phyloP scores from a whole-genome alignment of 2,888 invertebrate species.

The Syrista parreyssii region DNA sequence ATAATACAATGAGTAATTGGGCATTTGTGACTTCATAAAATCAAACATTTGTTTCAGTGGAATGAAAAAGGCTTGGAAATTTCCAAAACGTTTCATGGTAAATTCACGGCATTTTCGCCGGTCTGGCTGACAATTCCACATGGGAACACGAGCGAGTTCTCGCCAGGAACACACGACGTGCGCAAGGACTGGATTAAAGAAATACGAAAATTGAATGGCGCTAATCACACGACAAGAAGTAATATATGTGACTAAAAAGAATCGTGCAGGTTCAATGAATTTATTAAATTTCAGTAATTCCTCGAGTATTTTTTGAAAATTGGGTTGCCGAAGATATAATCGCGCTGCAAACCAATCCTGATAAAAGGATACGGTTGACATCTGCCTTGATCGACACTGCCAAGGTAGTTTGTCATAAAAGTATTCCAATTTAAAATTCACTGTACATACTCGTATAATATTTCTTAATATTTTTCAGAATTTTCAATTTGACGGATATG shows the following conservation, averaged over 20 bases:
- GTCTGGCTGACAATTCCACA: slow-evolving; percentile 92
- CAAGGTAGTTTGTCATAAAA: slow-evolving; percentile 38
- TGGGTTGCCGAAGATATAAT: slow-evolving; percentile 84
- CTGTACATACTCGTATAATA: slow-evolving; percentile 12
- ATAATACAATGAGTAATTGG: not conserved
- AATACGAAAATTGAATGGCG: slow-evolving; percentile 73
- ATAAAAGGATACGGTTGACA: slow-evolving; percentile 76
- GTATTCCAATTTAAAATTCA: not conserved
- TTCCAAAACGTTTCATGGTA: slow-evolving; percentile 88
- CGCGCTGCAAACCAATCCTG: slow-evolving; percentile 75
- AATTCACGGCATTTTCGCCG: slow-evolving; percentile 91
- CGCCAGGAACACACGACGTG: slow-evolving; percentile 82
- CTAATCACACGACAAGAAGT: slow-evolving; percentile 72
- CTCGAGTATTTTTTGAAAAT: slow-evolving; percentile 89
- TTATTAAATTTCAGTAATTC: slow-evolving; percentile 76
- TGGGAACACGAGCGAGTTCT: slow-evolving; percentile 73
- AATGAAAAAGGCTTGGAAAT: slow-evolving; percentile 94
- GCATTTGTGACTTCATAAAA: not conserved
- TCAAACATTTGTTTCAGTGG: slow-evolving; percentile 77
- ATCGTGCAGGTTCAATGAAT: not conserved
- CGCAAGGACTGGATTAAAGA: slow-evolving; percentile 85
- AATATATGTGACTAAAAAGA: slow-evolving; percentile 35
- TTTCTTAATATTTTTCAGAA: slow-evolving; percentile 69
- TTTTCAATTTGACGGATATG: slow-evolving; percentile 90
- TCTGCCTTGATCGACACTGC: slow-evolving; percentile 74